These are phyloP conservation scores for Fragum fragum DNA, from an alignment of 2,888 invertebrate genomes.

Conservation along the genomic window DNA sequence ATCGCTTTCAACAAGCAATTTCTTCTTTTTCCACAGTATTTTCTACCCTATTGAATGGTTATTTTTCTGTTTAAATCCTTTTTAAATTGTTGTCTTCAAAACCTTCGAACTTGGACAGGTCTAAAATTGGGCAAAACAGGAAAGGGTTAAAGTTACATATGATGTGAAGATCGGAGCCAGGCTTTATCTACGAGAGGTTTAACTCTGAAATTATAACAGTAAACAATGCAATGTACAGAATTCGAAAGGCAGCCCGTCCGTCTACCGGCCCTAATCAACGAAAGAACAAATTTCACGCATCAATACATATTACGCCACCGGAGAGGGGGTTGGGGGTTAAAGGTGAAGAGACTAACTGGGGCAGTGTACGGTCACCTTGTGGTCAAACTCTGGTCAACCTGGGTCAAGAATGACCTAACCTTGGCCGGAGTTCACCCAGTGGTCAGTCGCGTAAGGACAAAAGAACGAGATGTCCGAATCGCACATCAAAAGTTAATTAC, in stretches of 20 bases:
- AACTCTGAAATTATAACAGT: too few species aligned
- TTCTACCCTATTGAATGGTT: too few species aligned
- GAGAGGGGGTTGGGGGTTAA: constrained; percentile 19
- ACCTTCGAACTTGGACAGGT: too few species aligned
- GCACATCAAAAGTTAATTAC: constrained; percentile 43
- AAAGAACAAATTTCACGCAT: constrained; percentile 4
- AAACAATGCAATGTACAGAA: too few species aligned
- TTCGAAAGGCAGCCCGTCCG: background rate
- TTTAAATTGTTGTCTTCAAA: too few species aligned
- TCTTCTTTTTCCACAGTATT: too few species aligned
- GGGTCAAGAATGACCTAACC: constrained; percentile 59
- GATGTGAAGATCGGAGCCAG: too few species aligned
- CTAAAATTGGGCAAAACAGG: too few species aligned
- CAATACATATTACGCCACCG: constrained; percentile 26
- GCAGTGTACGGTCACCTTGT: constrained; percentile 58
- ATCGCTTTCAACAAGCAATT: too few species aligned
- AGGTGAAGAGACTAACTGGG: background rate
- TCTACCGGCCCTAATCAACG: background rate
- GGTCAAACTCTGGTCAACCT: constrained; percentile 57
- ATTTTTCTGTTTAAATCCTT: too few species aligned
- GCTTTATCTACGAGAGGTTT: too few species aligned
- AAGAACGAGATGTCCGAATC: constrained; percentile 27
- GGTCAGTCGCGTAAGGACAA: constrained; percentile 66
- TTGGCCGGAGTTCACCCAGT: constrained; percentile 58
- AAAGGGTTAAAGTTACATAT: too few species aligned